Evolutionary conservation across 2,113 vertebrate species (phyloP), one percentile per base, ranked within the genome.

Genomic region (Butastur rufipennis): DNA sequence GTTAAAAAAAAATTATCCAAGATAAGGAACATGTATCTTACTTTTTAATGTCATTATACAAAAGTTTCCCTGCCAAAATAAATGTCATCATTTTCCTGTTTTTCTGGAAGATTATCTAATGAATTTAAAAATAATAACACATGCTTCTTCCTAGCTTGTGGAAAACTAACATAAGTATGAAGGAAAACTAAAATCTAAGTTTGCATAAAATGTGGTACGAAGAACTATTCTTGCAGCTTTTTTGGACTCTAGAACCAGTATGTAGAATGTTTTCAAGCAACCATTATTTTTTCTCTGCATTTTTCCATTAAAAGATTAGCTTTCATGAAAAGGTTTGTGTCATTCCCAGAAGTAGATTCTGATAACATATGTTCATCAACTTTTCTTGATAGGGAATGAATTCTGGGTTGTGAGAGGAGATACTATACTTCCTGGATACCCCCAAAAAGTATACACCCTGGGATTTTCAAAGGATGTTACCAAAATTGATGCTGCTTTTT

Each of bases 341-440:
- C 9, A n/a, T 72, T 84, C 15, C 22, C 18, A 59, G n/a, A 72
- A 48, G 31, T 71, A 74, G 42, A 40, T 67, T 40, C 61, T 92
- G 47, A 47, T 31, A 90, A 32, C 11, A 20, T 17, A 2, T 40
- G 92, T 43, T 56, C 59, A 42, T n/a, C 17, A 75, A 72, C 56
- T 90, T 97, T 77, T 94, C 22, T 91, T 93, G 23, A 79, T 58
- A 99, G 99, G 98, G 62, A 98, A 97, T 81, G 94, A 96, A 90
- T 98, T 99, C 98, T 99, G 98, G 98, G 96, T 98, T 59, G 80
- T 99, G 71, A 98, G 93, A 90, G 98, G 98, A 72, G 98, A 97
- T 11, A 86, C 81, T 20, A 61, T 98, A 9, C 97, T 98, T 91
- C 91, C 97, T 13, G 98, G 98, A 62, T 99, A 98, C 40, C 98